These are phyloP conservation scores for Nomada flava DNA, from an alignment of 2,888 invertebrate genomes.

Conservation along the genomic window DNA sequence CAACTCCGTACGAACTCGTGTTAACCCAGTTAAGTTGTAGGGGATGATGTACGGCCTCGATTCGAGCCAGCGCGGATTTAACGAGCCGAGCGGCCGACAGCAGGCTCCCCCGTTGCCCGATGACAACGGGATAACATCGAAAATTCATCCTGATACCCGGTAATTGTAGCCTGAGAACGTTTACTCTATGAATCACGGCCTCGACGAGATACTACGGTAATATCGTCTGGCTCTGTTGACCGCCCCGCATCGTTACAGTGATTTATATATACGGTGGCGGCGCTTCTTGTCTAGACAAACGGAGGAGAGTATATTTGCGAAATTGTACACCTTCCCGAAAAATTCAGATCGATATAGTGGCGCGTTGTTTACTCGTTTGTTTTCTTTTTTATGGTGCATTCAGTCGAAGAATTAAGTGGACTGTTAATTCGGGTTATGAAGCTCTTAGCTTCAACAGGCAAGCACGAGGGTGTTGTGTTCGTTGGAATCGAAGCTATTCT, in stretches of 20 bases:
- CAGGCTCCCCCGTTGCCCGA: conserved; percentile 25
- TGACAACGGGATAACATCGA: conserved; percentile 55
- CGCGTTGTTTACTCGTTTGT: no score
- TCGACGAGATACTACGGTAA: conserved; percentile 16
- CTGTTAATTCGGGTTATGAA: no score
- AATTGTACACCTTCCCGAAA: background rate
- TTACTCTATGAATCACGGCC: conserved; percentile 48
- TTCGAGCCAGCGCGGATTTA: conserved; percentile 53
- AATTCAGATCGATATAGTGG: no score
- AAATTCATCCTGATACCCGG: conserved; percentile 52
- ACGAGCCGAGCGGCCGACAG: conserved; percentile 41
- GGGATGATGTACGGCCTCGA: conserved; percentile 57
- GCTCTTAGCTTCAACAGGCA: no score
- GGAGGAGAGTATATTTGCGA: background rate
- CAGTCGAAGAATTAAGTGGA: no score
- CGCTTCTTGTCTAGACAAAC: background rate
- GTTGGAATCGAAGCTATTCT: no score
- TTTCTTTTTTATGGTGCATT: no score
- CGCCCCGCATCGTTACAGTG: background rate
- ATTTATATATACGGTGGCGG: conserved; percentile 19
- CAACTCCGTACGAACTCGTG: conserved; percentile 56
- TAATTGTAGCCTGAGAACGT: conserved; percentile 41
- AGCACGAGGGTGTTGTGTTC: no score
- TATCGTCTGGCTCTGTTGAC: conserved; percentile 34
- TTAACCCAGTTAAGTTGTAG: conserved; percentile 62